phyloP scores from a whole-genome alignment of 2,797 vertebrate genomes.

The Mergus octosetaceus region DNA sequence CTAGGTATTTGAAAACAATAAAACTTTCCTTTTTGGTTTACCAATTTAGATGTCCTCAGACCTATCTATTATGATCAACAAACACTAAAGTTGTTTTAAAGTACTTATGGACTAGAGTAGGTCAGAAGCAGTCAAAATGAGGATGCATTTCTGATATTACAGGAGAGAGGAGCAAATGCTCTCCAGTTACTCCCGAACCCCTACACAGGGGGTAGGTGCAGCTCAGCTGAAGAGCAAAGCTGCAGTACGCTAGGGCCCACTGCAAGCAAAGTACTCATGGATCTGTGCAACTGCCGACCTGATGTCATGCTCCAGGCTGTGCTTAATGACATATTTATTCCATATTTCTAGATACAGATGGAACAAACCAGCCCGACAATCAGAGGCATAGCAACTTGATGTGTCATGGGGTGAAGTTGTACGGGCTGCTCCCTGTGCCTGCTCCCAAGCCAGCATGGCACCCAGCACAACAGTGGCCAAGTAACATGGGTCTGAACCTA shows the following conservation, averaged over 20 bases:
- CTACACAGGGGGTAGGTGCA: not conserved
- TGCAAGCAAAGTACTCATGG: not conserved
- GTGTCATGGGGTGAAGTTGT: not conserved
- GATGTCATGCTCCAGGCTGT: not conserved
- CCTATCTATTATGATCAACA: not conserved
- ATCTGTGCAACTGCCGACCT: not conserved
- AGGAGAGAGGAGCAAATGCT: not conserved
- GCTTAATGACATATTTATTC: conserved; percentile 10
- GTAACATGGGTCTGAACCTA: not conserved
- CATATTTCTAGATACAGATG: conserved; percentile 13
- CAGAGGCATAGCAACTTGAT: not conserved
- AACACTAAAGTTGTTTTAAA: not conserved
- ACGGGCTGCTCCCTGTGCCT: not conserved
- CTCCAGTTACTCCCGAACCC: not conserved
- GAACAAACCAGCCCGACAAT: conserved; percentile 13
- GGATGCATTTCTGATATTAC: not conserved
- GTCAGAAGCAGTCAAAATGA: not conserved
- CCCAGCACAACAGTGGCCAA: not conserved
- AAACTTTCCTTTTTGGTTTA: not conserved
- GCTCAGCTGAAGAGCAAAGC: not conserved
- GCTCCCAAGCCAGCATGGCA: not conserved
- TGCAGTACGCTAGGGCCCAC: not conserved
- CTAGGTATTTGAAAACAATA: not conserved
- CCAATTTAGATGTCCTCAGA: too few relatives aligned
- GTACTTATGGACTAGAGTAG: not conserved